Conservation (phyloP, 23 tunicate genomes). For the Phallusia fumigata region DNA sequence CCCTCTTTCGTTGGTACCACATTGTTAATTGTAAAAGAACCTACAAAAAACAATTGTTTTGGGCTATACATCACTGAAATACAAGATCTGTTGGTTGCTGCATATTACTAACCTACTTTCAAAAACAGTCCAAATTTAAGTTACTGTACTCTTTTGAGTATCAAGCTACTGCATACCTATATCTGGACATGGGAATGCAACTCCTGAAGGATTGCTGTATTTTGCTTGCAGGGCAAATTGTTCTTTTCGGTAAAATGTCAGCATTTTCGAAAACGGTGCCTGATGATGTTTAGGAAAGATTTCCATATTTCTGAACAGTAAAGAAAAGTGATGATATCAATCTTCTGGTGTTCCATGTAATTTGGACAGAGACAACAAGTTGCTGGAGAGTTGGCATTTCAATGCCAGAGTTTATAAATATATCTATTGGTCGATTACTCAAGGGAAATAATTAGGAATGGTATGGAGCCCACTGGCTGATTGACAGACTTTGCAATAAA, state of each 20-base stretch:
- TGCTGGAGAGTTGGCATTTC: no score
- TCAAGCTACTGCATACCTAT: no score
- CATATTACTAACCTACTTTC: no score
- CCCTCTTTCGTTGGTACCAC: constrained; percentile 66
- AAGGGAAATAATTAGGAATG: not conserved
- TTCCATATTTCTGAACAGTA: constrained; percentile 60
- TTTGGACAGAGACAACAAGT: no score
- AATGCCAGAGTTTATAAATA: not conserved
- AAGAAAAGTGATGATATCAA: not conserved
- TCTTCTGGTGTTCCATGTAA: no score
- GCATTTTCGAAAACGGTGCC: constrained; percentile 79
- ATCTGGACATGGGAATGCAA: constrained; percentile 49
- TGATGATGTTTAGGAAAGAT: constrained; percentile 77
- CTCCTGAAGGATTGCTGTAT: constrained; percentile 49
- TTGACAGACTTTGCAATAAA: not conserved
- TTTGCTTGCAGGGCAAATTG: constrained; percentile 58
- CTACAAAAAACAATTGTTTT: constrained; percentile 18
- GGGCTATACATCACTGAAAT: not conserved
- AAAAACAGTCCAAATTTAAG: no score
- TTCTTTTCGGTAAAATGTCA: constrained; percentile 82
- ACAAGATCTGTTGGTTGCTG: no score
- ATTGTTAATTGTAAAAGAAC: constrained; percentile 45
- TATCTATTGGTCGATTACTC: not conserved
- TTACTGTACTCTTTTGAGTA: no score
- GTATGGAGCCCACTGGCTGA: not conserved